A percentile compares a stretch with the other conserved stretches of the same genome.
Evolutionary conservation across 2,888 invertebrate species (phyloP).

Genomic region (Sinodicranocentrus sp.): DNA sequence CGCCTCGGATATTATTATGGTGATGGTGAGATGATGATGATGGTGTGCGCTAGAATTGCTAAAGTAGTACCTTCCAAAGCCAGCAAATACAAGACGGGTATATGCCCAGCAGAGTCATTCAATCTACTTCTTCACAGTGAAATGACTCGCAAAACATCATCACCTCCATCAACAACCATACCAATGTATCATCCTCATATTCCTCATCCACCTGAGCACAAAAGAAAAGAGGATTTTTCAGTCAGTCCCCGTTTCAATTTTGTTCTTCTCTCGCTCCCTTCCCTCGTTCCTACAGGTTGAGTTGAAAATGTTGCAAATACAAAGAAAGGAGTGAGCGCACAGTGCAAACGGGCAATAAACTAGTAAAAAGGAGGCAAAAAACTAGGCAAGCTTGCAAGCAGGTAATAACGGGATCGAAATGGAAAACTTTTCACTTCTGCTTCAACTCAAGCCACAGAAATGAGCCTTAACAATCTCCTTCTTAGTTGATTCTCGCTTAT

Average conservation of each 20-base stretch:
- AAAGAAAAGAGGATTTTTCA: background rate
- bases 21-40: background rate
- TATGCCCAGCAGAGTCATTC: background rate
- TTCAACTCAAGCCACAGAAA: background rate
- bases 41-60: background rate
- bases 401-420: constrained; percentile 46
- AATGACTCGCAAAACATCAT: constrained; percentile 13
- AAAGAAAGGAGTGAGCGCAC: background rate
- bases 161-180: background rate
- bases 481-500: background rate
- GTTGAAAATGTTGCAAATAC: background rate
- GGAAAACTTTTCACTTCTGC: constrained; percentile 24
- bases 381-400: constrained; percentile 1
- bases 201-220: background rate
- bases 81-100: background rate
- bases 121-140: constrained; percentile 24
- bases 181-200: background rate
- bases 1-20: background rate
- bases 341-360: constrained; percentile 43
- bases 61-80: constrained; percentile 18
- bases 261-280: background rate
- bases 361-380: constrained; percentile 28
- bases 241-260: constrained; percentile 22
- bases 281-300: background rate
- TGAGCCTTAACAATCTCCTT: background rate